phyloP scores from a whole-genome alignment of 2,113 vertebrate genomes.

The Aspidoscelis tigris region DNA sequence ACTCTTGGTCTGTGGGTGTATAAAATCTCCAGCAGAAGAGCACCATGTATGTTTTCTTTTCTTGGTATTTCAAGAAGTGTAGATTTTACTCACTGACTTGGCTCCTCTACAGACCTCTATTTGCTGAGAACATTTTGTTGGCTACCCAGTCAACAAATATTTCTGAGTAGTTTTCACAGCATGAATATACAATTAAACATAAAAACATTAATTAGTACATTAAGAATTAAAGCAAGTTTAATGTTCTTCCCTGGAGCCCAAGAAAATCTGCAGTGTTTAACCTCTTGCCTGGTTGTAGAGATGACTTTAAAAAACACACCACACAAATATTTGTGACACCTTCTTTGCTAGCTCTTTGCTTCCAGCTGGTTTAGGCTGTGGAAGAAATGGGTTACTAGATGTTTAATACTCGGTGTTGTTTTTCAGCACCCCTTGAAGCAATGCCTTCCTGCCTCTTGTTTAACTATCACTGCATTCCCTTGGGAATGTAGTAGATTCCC shows the following conservation, averaged over 20 bases:
- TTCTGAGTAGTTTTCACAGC: not conserved
- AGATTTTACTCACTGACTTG: not conserved
- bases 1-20: no score
- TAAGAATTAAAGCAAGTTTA: not conserved
- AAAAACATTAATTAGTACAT: not conserved
- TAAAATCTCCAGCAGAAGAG: no score
- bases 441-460: slow-evolving; percentile 4
- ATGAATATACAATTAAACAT: not conserved
- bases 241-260: not conserved
- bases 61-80: not conserved
- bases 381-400: not conserved
- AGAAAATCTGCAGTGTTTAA: no score
- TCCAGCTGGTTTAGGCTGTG: not conserved
- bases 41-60: not conserved
- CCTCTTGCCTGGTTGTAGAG: not conserved
- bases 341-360: not conserved
- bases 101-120: not conserved
- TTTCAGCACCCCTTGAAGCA: not conserved
- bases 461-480: not conserved
- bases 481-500: slow-evolving; percentile 7
- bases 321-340: not conserved
- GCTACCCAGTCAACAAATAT: not conserved
- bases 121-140: not conserved
- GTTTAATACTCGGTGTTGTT: not conserved
- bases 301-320: no score